These are phyloP conservation scores for Pipra filicauda DNA, from an alignment of 2,113 vertebrate genomes.

Conservation along the genomic window DNA sequence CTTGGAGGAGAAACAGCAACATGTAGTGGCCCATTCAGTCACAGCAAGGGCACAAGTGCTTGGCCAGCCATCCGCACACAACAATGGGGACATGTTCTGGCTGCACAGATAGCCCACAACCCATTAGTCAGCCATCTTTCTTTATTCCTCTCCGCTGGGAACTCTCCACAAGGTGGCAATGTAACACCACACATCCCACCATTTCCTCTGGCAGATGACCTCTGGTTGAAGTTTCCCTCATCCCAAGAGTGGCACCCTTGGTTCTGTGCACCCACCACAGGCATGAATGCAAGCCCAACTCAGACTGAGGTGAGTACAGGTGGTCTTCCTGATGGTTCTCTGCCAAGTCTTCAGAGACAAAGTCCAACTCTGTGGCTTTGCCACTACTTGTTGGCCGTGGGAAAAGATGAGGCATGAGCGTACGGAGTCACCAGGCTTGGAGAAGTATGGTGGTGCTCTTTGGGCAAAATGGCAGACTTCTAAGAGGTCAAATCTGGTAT, in stretches of 20 bases:
- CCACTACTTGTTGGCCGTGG: neutral
- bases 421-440: neutral
- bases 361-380: neutral
- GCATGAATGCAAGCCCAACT: neutral
- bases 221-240: neutral
- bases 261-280: neutral
- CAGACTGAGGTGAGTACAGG: neutral
- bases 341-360: neutral
- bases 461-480: neutral
- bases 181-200: conserved; percentile 48
- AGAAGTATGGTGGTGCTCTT: neutral
- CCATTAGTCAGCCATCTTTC: conserved; percentile 11
- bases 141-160: conserved; percentile 6
- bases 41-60: neutral
- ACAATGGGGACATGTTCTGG: neutral
- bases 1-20: neutral
- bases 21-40: neutral
- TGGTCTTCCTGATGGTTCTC: neutral
- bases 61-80: neutral
- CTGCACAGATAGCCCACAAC: rapidly evolving
- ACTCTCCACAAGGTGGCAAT: conserved; percentile 71
- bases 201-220: neutral
- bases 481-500: neutral
- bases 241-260: neutral
- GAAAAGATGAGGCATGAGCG: neutral